Evolutionary conservation across 1,140 invertebrate species (phyloP).

Genomic region (Pentalonia nigronervosa): DNA sequence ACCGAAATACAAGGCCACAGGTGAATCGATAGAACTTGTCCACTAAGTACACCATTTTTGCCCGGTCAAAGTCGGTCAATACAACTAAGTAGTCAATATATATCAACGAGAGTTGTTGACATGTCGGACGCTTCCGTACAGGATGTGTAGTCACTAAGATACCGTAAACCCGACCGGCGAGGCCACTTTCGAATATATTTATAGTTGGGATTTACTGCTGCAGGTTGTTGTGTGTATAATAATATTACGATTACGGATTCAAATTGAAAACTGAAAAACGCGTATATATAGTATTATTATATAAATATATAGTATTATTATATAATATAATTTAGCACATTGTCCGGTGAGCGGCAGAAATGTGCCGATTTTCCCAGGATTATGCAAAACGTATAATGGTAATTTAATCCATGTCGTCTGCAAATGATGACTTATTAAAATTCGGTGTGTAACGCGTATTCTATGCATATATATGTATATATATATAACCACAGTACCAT

Average conservation of each 20-base stretch:
- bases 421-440: slow-evolving; percentile 39
- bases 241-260: not conserved
- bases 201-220: not conserved
- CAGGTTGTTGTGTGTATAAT: not conserved
- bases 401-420: slow-evolving; percentile 26
- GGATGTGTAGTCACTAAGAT: too few relatives aligned
- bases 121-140: too few relatives aligned
- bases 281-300: not conserved
- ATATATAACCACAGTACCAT: not conserved
- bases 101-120: too few relatives aligned
- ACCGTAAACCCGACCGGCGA: too few relatives aligned
- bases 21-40: too few relatives aligned
- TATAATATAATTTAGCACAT: not conserved
- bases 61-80: too few relatives aligned
- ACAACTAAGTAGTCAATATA: too few relatives aligned
- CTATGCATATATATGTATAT: not conserved
- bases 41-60: too few relatives aligned
- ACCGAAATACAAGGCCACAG: too few relatives aligned
- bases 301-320: not conserved
- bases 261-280: not conserved
- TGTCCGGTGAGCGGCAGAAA: not conserved
- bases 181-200: too few relatives aligned
- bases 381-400: slow-evolving; percentile 36
- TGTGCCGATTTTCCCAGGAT: slow-evolving; percentile 44
- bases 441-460: not conserved